Evolutionary conservation across 2,113 vertebrate species (phyloP).

Genomic region (Hemichromis elongatus): DNA sequence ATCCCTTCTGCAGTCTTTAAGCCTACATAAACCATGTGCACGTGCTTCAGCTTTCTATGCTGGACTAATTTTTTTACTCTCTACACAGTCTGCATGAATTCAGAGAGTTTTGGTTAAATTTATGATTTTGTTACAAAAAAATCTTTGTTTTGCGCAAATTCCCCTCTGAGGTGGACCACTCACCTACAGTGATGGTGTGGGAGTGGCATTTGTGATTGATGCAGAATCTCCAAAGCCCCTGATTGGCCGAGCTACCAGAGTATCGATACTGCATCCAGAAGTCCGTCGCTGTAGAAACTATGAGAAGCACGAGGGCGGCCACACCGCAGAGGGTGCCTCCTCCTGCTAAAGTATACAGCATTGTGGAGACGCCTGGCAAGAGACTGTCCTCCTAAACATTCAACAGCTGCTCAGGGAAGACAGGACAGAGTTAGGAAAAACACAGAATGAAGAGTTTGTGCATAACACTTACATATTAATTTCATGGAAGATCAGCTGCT

Average conservation of each 20-base stretch:
- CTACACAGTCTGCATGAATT: not conserved
- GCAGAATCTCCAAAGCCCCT: conserved; percentile 83
- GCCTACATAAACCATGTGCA: not conserved
- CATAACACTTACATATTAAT: rapidly evolving
- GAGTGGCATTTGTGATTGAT: conserved; percentile 79
- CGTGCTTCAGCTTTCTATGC: not conserved
- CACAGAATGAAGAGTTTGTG: not conserved
- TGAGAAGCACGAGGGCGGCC: conserved; percentile 76
- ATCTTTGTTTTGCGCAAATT: not conserved
- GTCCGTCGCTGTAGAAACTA: conserved; percentile 79
- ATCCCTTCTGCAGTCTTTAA: not conserved
- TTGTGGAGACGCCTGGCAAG: conserved; percentile 48
- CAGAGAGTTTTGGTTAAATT: not conserved
- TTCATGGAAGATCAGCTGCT: not conserved
- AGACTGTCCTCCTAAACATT: conserved; percentile 42
- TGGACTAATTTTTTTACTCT: not conserved
- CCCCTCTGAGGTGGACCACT: conserved; percentile 23
- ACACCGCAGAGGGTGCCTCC: conserved; percentile 79
- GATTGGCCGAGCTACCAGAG: conserved; percentile 73
- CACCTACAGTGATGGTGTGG: conserved; percentile 78
- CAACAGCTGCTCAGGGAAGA: conserved; percentile 12
- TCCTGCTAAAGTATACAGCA: conserved; percentile 74
- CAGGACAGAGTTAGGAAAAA: not conserved
- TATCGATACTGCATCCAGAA: conserved; percentile 83
- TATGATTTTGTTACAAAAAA: not conserved